Base-by-base conservation (phyloP, 1,140 invertebrate genomes). In the Brachionus rotundiformis region DNA sequence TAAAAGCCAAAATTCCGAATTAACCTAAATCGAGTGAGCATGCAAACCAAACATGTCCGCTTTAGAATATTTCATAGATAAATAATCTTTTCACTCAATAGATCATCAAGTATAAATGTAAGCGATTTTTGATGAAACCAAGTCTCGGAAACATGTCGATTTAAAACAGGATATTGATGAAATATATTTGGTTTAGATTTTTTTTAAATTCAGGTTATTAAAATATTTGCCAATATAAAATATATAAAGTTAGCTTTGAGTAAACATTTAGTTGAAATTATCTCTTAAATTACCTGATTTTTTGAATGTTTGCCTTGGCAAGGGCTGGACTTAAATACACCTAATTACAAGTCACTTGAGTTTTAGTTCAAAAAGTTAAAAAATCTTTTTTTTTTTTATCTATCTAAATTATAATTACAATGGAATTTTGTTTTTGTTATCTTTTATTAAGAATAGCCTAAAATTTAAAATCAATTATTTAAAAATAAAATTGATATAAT, bases 131-230 rank as follows among this genome's bases (percentile, higher is more conserved):
- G 16, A 33, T 36, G 33, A 68, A 36, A 68, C 36, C 36, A 36
- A 36, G 63, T 68, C 33, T 68, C 59, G 59, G 16, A 23, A 68
- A 33, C 29, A 68, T 68, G 63, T 63, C 25, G n/a, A 68, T 19
- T 16, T 68, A 68, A 68, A 68, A 68, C 63, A 68, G 63, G 29
- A 63, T 63, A 63, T 63, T 63, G 61, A 13, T 63, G 61, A 63
- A 63, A 63, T n/a, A 63, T 63, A 29, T 63, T 63, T 63, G 1
- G 63, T 68, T 39, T n/a, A 6, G 36, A 13, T 39, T 68, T 68
- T 63, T 29, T 63, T 63, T 63, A 11, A 31, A 68, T 68, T 68
- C 63, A 68, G 63, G 63, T 68, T 68, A 68, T 33, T 68, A 68
- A 68, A 68, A 68, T 68, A 68, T 68, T 68, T 68, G 63, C 63